Percentiles rank a stretch among this genome's conserved stretches.
These are phyloP conservation scores for Danio albolineatus DNA, from an alignment of 2,797 vertebrate genomes.

Conservation along the genomic window DNA sequence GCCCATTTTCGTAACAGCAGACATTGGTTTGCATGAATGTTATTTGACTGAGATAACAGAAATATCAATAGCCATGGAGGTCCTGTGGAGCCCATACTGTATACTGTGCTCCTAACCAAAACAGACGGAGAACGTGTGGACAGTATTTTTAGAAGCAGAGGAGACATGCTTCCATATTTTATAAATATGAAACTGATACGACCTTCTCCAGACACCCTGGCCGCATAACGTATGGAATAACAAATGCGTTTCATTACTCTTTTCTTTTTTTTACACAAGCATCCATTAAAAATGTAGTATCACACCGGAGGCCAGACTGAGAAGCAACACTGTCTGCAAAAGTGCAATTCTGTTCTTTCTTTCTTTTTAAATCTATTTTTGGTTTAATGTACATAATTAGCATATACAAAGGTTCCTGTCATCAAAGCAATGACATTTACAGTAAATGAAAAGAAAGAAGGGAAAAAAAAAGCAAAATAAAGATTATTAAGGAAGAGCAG, in stretches of 20 bases:
- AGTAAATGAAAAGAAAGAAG: too few species aligned
- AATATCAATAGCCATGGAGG: slow-evolving; percentile 55
- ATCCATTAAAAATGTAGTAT: slow-evolving; percentile 28
- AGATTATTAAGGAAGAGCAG: too few species aligned
- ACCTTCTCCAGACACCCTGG: slow-evolving; percentile 26
- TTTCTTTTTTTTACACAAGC: slow-evolving; percentile 13
- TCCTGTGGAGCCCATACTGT: slow-evolving; percentile 49
- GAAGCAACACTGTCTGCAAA: background rate
- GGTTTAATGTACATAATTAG: too few species aligned
- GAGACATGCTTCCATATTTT: background rate
- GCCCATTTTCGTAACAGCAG: slow-evolving; percentile 45
- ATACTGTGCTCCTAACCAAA: slow-evolving; percentile 28
- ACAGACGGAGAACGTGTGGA: slow-evolving; percentile 17
- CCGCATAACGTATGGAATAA: slow-evolving; percentile 13
- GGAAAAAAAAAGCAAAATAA: too few species aligned
- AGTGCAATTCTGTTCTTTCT: too few species aligned
- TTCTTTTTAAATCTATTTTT: too few species aligned
- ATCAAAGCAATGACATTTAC: too few species aligned
- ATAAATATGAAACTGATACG: slow-evolving; percentile 29
- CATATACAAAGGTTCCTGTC: too few species aligned
- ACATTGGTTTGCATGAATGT: slow-evolving; percentile 59
- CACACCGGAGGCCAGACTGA: background rate
- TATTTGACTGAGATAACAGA: slow-evolving; percentile 60
- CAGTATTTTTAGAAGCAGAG: slow-evolving; percentile 2
- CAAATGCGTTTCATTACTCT: slow-evolving; percentile 24